A percentile compares a stretch with the other conserved stretches of the same genome.
phyloP scores from a whole-genome alignment of 2,113 vertebrate genomes.

The Erythrocebus patas region DNA sequence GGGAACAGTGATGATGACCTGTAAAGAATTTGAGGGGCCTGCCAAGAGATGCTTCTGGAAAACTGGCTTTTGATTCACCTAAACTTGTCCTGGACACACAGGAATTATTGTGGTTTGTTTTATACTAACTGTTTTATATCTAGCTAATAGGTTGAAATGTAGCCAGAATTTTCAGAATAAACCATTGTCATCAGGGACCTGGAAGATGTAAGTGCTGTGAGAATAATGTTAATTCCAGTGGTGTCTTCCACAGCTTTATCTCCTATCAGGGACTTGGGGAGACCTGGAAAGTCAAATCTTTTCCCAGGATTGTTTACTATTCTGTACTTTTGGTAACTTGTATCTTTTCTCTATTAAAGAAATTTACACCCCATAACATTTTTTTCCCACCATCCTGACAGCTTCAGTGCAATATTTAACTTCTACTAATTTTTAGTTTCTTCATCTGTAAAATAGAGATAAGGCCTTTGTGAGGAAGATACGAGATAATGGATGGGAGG shows the following conservation, averaged over 20 bases:
- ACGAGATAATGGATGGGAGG: background rate
- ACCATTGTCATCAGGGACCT: background rate
- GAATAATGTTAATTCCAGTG: background rate
- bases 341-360: background rate
- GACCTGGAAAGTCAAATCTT: background rate
- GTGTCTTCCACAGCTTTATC: background rate
- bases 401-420: background rate
- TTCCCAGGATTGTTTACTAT: background rate
- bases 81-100: background rate
- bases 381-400: background rate
- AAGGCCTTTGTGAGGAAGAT: background rate
- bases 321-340: background rate
- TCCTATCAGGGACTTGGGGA: background rate
- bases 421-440: conserved; percentile 2
- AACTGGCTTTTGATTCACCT: conserved; percentile 15
- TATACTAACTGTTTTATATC: background rate
- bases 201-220: background rate
- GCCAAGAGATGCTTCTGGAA: background rate
- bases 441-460: background rate
- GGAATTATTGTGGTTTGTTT: conserved; percentile 6
- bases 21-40: background rate
- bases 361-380: background rate
- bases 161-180: background rate
- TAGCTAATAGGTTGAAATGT: background rate
- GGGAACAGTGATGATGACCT: background rate